phyloP scores from a whole-genome alignment of 2,888 invertebrate species.

The Leptinotarsa juncta region DNA sequence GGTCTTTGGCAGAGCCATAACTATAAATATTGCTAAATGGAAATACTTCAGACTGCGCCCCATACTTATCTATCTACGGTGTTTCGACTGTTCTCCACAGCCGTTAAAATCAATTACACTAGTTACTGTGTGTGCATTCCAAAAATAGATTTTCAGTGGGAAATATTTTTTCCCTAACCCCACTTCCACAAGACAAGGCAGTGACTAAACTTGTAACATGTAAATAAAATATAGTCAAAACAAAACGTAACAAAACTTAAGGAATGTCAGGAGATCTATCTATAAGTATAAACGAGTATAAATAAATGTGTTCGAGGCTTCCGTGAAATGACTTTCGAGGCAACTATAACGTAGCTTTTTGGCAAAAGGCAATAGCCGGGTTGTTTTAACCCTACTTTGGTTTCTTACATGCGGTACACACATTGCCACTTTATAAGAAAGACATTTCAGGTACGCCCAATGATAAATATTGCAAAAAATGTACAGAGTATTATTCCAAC shows the following conservation, averaged over 20 bases:
- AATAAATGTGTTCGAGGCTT: neutral
- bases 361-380: neutral
- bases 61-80: neutral
- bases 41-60: no score
- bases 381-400: no score
- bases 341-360: neutral
- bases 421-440: no score
- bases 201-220: conserved; percentile 15
- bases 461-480: no score
- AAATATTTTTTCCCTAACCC: neutral
- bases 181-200: neutral
- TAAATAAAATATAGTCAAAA: conserved; percentile 21
- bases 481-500: no score
- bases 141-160: neutral
- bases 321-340: no score
- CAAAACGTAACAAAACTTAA: conserved; percentile 23
- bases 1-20: neutral
- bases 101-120: no score
- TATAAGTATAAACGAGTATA: conserved; percentile 5
- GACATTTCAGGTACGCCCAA: no score
- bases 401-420: no score
- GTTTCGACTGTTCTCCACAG: conserved; percentile 1
- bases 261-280: conserved; percentile 13
- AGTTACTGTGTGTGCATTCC: no score
- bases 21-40: neutral